phyloP scores from a whole-genome alignment of 1,140 invertebrate species.

The Drosophila nebulosa region DNA sequence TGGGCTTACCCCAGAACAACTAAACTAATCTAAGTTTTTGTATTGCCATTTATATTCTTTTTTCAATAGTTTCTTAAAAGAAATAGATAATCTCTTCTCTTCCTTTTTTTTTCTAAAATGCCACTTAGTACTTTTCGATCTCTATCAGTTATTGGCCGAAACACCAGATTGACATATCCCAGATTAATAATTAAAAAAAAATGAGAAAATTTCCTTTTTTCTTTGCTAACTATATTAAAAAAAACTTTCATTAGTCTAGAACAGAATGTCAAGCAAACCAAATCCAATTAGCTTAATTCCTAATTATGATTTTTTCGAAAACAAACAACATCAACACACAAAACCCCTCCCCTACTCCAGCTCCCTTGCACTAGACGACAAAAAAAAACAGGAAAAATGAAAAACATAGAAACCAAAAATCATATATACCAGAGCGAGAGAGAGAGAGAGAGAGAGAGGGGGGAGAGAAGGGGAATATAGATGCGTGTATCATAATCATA shows the following conservation, averaged over 20 bases:
- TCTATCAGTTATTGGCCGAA: too few relatives aligned
- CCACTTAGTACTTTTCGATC: too few relatives aligned
- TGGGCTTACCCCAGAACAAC: too few relatives aligned
- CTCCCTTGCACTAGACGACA: too few relatives aligned
- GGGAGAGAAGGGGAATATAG: constrained; percentile 4
- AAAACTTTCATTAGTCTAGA: neutral
- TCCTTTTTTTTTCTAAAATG: neutral
- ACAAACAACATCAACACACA: constrained; percentile 12
- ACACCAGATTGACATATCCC: too few relatives aligned
- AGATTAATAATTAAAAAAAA: too few relatives aligned
- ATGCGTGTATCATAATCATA: constrained; percentile 74
- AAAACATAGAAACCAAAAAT: constrained; percentile 20
- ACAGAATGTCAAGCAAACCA: constrained; percentile 5
- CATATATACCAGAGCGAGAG: neutral
- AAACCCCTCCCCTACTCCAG: too few relatives aligned
- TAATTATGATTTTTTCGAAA: constrained; percentile 39
- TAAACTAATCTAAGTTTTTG: too few relatives aligned
- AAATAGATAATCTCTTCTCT: neutral
- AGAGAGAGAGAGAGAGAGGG: too few relatives aligned
- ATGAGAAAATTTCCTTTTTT: neutral
- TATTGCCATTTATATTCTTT: too few relatives aligned
- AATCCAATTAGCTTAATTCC: constrained; percentile 51
- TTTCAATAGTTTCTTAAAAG: too few relatives aligned
- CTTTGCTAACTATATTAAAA: neutral
- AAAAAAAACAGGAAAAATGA: constrained; percentile 14